phyloP scores from a whole-genome alignment of 2,113 vertebrate species.

The Chitala chitala region DNA sequence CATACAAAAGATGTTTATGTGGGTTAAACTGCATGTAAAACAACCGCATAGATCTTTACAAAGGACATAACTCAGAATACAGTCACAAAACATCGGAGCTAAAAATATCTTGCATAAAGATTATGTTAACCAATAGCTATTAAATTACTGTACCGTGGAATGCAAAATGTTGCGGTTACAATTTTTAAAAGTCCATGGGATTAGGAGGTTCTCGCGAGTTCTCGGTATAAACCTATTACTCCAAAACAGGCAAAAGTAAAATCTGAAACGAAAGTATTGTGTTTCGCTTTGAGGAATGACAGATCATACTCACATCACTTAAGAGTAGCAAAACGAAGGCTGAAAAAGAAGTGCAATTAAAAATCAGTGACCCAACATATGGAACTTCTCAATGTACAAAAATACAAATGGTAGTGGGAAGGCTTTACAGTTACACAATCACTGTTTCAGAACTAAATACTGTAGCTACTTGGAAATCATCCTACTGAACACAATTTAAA shows the following conservation, averaged over 20 bases:
- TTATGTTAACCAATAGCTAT: neutral
- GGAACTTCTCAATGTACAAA: slow-evolving; percentile 22
- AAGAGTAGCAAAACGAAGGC: neutral
- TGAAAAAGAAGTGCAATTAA: neutral
- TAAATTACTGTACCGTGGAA: neutral
- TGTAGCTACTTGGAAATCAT: neutral
- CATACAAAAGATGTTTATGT: slow-evolving; percentile 56
- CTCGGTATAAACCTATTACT: neutral
- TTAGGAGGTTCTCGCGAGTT: neutral
- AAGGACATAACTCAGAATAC: neutral
- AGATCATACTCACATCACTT: neutral
- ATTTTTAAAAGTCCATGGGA: neutral
- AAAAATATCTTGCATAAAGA: slow-evolving; percentile 11
- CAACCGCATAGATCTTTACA: slow-evolving; percentile 7
- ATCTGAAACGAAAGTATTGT: no score
- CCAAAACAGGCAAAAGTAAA: neutral
- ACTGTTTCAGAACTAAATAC: slow-evolving; percentile 3
- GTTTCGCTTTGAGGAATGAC: neutral
- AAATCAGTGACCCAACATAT: neutral
- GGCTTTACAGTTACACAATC: slow-evolving; percentile 21
- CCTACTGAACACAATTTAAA: slow-evolving; percentile 1
- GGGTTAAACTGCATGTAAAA: slow-evolving; percentile 58
- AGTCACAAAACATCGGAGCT: slow-evolving; percentile 12
- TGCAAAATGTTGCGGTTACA: no score
- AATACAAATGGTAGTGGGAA: slow-evolving; percentile 26